Percentiles rank a stretch among this genome's conserved stretches.
Evolutionary conservation across 2,113 vertebrate species (phyloP).

Genomic region (Acrocephalus kingi): DNA sequence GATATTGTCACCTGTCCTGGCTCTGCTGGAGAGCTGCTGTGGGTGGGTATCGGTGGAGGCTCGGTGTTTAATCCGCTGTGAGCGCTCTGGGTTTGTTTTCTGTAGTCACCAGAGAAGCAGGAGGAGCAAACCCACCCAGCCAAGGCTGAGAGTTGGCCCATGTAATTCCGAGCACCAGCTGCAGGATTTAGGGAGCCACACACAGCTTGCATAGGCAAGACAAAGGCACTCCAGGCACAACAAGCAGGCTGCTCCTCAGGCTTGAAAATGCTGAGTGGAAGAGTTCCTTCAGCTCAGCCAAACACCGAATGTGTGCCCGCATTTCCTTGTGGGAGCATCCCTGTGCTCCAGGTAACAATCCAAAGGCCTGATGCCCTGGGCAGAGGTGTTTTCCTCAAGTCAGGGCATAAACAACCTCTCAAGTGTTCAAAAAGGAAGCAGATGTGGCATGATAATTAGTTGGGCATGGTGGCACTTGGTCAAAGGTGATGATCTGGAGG

Average conservation of each 20-base stretch:
- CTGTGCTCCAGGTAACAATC: neutral
- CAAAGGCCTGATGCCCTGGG: neutral
- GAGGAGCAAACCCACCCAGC: neutral
- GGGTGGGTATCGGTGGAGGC: conserved; percentile 3
- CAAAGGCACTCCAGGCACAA: neutral
- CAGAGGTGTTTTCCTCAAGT: neutral
- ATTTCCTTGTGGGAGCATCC: neutral
- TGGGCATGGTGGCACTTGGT: no score
- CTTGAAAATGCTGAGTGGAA: neutral
- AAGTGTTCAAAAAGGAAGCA: neutral
- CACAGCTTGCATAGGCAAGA: neutral
- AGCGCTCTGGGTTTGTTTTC: neutral
- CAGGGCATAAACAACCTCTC: neutral
- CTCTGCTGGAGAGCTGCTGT: conserved; percentile 33
- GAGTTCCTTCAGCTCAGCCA: neutral
- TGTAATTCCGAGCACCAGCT: conserved; percentile 27
- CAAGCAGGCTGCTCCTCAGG: neutral
- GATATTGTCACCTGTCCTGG: conserved; percentile 57
- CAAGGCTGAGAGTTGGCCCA: neutral
- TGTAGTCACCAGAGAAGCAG: fast-evolving
- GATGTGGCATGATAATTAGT: neutral
- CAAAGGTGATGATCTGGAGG: no score
- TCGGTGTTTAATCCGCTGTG: conserved; percentile 11
- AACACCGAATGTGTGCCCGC: fast-evolving
- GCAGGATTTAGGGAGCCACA: conserved; percentile 18